Evolutionary conservation across 2,888 invertebrate genomes (phyloP).

Genomic region (Myathropa florea): DNA sequence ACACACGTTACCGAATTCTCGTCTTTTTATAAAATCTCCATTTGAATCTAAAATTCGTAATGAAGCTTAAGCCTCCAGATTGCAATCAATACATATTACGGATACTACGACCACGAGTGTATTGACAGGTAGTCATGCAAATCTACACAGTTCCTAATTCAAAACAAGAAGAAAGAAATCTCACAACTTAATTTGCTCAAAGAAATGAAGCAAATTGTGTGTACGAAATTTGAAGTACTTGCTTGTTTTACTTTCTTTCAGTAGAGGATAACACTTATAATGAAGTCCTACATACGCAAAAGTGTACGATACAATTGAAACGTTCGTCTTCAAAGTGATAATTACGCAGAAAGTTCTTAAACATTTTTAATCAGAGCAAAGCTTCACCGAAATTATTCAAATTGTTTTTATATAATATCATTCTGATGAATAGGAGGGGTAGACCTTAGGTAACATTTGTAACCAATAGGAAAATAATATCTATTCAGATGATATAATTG

Average conservation of each 20-base stretch:
- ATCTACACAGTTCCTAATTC: background rate
- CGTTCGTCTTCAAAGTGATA: background rate
- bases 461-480: background rate
- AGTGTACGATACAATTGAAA: background rate
- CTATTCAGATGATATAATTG: background rate
- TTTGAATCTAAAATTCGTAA: no score
- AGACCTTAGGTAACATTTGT: background rate
- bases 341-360: background rate
- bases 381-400: background rate
- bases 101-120: no score
- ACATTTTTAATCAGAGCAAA: background rate
- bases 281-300: background rate
- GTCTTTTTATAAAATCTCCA: no score
- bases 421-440: no score
- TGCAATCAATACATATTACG: no score
- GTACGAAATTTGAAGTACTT: background rate
- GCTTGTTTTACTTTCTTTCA: no score
- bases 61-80: no score
- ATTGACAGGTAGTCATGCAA: no score
- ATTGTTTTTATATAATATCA: no score
- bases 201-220: background rate
- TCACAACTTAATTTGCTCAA: constrained; percentile 9
- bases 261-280: background rate
- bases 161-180: constrained; percentile 12
- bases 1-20: no score